Conservation (phyloP, 1,140 invertebrate species). For the Propsilocerus akamusi region DNA sequence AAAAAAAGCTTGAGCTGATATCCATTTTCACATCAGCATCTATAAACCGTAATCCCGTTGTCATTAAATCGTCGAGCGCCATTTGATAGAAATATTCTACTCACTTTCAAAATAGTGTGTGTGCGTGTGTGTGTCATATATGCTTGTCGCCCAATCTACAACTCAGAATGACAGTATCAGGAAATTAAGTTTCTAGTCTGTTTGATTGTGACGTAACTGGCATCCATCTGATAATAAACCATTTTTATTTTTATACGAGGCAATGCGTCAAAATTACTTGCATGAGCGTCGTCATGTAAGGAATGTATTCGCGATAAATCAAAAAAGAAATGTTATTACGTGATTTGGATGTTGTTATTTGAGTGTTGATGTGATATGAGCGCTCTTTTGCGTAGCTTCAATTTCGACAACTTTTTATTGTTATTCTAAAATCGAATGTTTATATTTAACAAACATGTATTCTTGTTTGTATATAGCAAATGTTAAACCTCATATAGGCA, state of each 20-base stretch:
- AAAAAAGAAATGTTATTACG: neutral
- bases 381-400: too few relatives aligned
- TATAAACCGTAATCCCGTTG: slow-evolving; percentile 1
- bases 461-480: too few relatives aligned
- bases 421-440: too few relatives aligned
- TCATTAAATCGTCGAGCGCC: neutral
- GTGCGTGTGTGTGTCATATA: neutral
- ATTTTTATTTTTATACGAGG: too few relatives aligned
- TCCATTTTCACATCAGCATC: neutral
- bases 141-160: neutral
- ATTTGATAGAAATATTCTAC: neutral
- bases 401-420: too few relatives aligned
- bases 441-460: too few relatives aligned
- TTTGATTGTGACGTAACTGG: neutral
- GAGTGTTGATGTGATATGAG: too few relatives aligned
- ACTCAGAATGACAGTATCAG: neutral
- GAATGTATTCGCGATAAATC: neutral
- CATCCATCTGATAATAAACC: neutral
- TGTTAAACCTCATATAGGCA: too few relatives aligned
- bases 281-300: too few relatives aligned
- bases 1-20: neutral
- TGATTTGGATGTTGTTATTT: neutral
- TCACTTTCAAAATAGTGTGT: neutral
- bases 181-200: slow-evolving; percentile 2
- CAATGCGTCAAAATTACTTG: neutral